Conservation (phyloP, 2,888 invertebrate species). For the Sminthurides aquaticus region DNA sequence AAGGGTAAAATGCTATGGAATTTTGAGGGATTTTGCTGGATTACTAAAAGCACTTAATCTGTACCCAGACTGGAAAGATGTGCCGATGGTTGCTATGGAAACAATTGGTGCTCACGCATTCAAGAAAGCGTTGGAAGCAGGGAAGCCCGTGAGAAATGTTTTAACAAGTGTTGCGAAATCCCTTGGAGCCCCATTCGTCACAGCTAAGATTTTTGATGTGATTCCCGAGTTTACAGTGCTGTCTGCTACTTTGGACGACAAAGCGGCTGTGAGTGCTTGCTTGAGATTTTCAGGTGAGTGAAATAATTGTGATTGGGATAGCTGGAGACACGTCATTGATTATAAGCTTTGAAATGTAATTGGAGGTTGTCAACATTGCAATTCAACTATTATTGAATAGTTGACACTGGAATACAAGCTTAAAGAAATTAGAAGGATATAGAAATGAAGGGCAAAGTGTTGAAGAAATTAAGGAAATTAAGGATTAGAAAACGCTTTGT, state of each 20-base stretch:
- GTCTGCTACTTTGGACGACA: conserved; percentile 47
- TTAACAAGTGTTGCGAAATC: conserved; percentile 47
- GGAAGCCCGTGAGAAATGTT: conserved; percentile 43
- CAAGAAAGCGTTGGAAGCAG: conserved; percentile 47
- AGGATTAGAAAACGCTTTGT: neutral
- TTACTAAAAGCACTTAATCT: neutral
- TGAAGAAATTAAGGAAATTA: neutral
- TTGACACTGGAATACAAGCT: no score
- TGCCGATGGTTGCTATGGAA: conserved; percentile 50
- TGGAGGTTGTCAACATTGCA: neutral
- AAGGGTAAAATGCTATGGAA: neutral
- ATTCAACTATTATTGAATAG: no score
- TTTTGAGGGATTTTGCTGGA: neutral
- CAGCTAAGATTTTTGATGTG: conserved; percentile 45
- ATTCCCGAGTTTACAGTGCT: conserved; percentile 45
- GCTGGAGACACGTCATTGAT: no score
- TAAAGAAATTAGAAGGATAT: no score
- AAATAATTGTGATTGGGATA: neutral
- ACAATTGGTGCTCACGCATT: conserved; percentile 50
- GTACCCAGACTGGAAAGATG: conserved; percentile 43
- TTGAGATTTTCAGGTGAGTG: conserved; percentile 47
- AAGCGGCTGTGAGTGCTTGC: conserved; percentile 48
- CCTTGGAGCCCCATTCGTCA: conserved; percentile 47
- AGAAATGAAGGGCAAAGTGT: no score
- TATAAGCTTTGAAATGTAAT: neutral